Evolutionary conservation across 2,888 invertebrate genomes (phyloP), one percentile per base, ranked within the genome.

Genomic region (Plebejus melissa): DNA sequence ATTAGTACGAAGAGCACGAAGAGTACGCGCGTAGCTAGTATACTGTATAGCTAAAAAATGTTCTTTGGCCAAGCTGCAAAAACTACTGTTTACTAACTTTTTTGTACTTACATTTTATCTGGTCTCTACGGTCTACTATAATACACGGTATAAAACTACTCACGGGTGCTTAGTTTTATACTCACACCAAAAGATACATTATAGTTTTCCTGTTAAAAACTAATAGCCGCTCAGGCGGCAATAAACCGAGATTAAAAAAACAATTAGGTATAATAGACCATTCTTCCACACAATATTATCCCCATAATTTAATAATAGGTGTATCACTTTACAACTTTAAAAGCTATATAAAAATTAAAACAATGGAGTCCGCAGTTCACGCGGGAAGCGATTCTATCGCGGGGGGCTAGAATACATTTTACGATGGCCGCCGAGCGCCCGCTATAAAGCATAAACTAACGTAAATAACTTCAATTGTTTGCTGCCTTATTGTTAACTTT

Each of bases 391-490:
- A 72, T 32, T 13, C 54, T 72, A 54, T 72, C 32, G 50, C 16
- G 3, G 46, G 50, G 72, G 13, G 54, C 7, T 77, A 74, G 76
- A 74, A 86, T 84, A 85, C 84, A 86, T 86, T 88, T 84, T 84
- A 83, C 86, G 83, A 84, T 81, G 83, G 84, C 83, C 86, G 83
- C 13, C 54, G n/a, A 32, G 82, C 83, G 83, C 83, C 87, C 85
- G 76, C 74, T 69, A 79, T 79, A 79, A 77, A 79, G 79, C 93
- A 93, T 94, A 93, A 93, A 94, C 93, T 93, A 91, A 94, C 93
- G 93, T 93, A 94, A 93, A 94, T 94, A 94, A 93, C 94, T 93
- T 93, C 94, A 94, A 94, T 94, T 94, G 94, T 94, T 94, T 90
- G 93, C 92, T 88, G 92, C 91, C 93, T 94, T 93, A 94, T 94